phyloP scores from a whole-genome alignment of 2,113 vertebrate genomes.

The Furnarius figulus region DNA sequence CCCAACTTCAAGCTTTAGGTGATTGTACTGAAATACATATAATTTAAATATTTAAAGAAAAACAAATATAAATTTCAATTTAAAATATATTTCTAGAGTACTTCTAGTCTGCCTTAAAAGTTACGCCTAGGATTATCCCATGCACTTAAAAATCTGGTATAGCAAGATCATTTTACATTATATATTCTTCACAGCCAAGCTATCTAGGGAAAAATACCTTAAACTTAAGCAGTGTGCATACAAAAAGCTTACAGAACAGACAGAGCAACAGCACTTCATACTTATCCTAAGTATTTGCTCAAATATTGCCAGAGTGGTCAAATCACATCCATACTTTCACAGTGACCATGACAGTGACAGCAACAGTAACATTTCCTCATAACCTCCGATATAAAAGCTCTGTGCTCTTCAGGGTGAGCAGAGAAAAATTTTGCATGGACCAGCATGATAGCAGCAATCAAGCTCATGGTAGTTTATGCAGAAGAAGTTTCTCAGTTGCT shows the following conservation, averaged over 20 bases:
- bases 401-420: neutral
- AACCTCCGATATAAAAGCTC: neutral
- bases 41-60: neutral
- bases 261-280: neutral
- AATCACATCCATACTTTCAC: neutral
- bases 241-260: neutral
- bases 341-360: slow-evolving; percentile 8
- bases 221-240: neutral
- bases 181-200: neutral
- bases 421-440: neutral
- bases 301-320: neutral
- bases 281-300: neutral
- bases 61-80: neutral
- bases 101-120: neutral
- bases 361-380: neutral
- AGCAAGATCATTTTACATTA: neutral
- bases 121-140: neutral
- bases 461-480: neutral
- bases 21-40: neutral
- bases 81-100: neutral
- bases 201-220: neutral
- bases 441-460: slow-evolving; percentile 2
- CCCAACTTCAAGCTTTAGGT: neutral
- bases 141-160: neutral
- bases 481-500: slow-evolving; percentile 13